Conservation (phyloP, 2,113 vertebrate species). For the Porphyrio hochstetteri region DNA sequence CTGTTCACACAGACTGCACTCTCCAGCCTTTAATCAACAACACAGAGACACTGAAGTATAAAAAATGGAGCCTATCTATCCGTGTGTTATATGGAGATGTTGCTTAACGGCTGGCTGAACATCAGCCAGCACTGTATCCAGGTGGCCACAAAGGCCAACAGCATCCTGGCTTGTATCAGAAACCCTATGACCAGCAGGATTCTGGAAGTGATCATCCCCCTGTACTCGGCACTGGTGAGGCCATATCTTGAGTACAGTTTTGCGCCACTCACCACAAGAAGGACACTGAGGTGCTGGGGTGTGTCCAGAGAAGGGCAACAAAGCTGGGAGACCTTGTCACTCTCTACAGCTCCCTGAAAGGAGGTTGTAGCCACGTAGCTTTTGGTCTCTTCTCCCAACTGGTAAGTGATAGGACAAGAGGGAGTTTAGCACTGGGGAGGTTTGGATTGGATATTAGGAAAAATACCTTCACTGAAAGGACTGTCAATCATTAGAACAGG, state of each 20-base stretch:
- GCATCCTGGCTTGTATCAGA: not conserved
- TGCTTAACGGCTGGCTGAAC: not conserved
- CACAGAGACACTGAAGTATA: fast-evolving
- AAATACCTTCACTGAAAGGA: not conserved
- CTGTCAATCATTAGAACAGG: not conserved
- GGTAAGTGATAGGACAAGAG: not conserved
- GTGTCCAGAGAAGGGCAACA: fast-evolving
- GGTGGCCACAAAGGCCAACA: not conserved
- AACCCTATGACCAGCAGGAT: not conserved
- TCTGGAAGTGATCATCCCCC: not conserved
- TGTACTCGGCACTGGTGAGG: not conserved
- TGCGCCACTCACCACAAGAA: not conserved
- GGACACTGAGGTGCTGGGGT: not conserved
- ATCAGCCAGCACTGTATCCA: not conserved
- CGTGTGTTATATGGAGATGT: not conserved
- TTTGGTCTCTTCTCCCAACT: not conserved
- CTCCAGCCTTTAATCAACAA: not conserved
- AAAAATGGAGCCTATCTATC: not conserved
- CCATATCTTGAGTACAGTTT: fast-evolving
- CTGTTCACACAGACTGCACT: not conserved
- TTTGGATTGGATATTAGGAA: not conserved
- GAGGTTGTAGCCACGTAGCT: not conserved
- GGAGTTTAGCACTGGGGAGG: too few relatives aligned
- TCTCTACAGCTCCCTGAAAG: not conserved
- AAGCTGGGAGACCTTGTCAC: not conserved